Base-by-base conservation (phyloP, 2,797 vertebrate genomes). In the Meriones psammophilus region DNA sequence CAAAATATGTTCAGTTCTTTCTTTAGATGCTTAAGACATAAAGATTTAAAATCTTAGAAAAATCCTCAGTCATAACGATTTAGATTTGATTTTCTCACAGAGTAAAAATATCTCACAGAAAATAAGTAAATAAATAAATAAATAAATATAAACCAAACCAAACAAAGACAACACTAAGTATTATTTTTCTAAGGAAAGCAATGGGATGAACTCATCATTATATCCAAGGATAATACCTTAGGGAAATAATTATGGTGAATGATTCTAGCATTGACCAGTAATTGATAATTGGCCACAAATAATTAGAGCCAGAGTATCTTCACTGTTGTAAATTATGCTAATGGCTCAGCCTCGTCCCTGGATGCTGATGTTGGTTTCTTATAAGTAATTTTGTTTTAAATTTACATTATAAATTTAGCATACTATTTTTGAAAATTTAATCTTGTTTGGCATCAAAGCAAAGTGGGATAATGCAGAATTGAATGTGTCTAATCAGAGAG, bases 241-340 rank as follows among this genome's bases (percentile, higher is more conserved):
- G 98, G 97, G 97, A 98, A 98, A 97, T 97, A 98, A 98, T 98
- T 98, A 98, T 20, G 88, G 95, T 96, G 95, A 97, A 97, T 98
- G 96, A 98, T 97, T 97, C 95, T 97, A 95, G 89, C 95, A 97
- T 97, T 98, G 98, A 98, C 97, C 97, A 98, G 88, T 96, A 98
- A 98, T 98, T 98, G 97, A 98, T 98, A 98, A 98, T 98, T 98
- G 97, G 89, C 90, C 97, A 97, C 98, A 98, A 98, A 98, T 98
- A 98, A 98, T 98, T 98, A 98, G 97, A 66, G 94, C 97, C 56
- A 97, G 97, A 97, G 94, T 97, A 62, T 95, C 83, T n/a, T 97
- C 92, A 87, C 89, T 93, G 68, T 58, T 98, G 68, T 97, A 98
- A 98, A 97, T 98, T 98, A 98, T 98, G 97, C 81, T 98, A 98